Percentiles rank a stretch among this genome's conserved stretches.
These are phyloP conservation scores for Tineola bisselliella DNA, from an alignment of 2,888 invertebrate species.

Conservation along the genomic window DNA sequence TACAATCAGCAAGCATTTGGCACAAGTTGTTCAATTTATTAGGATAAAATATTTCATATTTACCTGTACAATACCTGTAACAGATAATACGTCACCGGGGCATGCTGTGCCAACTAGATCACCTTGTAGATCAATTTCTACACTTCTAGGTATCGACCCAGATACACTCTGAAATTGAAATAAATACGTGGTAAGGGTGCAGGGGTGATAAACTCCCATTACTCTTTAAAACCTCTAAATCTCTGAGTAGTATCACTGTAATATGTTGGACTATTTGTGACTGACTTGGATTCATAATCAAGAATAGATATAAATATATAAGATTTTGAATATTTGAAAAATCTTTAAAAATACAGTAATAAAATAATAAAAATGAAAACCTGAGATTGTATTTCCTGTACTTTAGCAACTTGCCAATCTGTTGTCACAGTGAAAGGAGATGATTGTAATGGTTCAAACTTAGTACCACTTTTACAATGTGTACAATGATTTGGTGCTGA, in stretches of 20 bases:
- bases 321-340: too few species aligned
- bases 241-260: too few species aligned
- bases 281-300: too few species aligned
- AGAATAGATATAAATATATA: too few species aligned
- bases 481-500: constrained; percentile 68
- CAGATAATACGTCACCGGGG: constrained; percentile 88
- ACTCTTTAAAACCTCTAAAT: too few species aligned
- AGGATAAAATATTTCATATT: constrained; percentile 13
- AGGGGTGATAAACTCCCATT: too few species aligned
- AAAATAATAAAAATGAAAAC: too few species aligned
- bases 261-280: too few species aligned
- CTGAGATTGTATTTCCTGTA: constrained; percentile 84
- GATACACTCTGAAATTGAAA: constrained; percentile 65
- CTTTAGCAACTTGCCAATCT: constrained; percentile 81
- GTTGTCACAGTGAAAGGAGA: constrained; percentile 79
- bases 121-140: constrained; percentile 86
- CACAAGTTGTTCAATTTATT: too few species aligned
- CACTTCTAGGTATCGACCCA: constrained; percentile 77
- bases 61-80: constrained; percentile 88
- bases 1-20: too few species aligned
- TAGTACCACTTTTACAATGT: constrained; percentile 67
- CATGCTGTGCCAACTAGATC: constrained; percentile 85
- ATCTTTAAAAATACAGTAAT: too few species aligned
- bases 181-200: too few species aligned
- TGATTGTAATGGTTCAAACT: constrained; percentile 70